Evolutionary conservation across 2,888 invertebrate species (phyloP).

Genomic region (Notocelia uddmanniana): DNA sequence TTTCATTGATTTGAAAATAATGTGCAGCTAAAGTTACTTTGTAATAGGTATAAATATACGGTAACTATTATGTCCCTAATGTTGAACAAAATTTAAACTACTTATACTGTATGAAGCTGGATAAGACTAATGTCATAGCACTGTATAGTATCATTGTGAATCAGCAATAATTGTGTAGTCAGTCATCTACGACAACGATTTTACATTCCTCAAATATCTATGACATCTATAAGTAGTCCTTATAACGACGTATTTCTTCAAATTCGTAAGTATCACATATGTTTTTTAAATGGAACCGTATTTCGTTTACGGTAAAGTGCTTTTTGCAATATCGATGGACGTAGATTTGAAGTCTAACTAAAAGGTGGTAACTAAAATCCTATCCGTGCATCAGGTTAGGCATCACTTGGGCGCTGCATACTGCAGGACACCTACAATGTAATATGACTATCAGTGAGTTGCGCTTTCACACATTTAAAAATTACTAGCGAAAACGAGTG

Average conservation of each 20-base stretch:
- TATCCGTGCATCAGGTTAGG: constrained; percentile 8
- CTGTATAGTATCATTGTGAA: background rate
- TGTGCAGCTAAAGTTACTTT: too few species aligned
- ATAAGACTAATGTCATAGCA: background rate
- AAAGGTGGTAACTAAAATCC: background rate
- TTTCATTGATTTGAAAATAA: background rate
- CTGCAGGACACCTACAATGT: background rate
- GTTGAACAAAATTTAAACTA: background rate
- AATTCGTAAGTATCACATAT: background rate
- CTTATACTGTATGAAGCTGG: background rate
- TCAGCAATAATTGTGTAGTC: background rate
- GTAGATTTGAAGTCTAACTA: background rate
- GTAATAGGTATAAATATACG: too few species aligned
- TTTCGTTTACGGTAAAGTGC: background rate
- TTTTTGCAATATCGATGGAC: background rate
- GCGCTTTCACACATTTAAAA: background rate
- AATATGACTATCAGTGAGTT: background rate
- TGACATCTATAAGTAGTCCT: too few species aligned
- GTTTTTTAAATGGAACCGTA: background rate
- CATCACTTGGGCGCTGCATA: background rate
- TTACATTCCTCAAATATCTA: background rate
- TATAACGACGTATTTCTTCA: too few species aligned
- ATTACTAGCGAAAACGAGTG: background rate
- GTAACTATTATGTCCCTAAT: too few species aligned
- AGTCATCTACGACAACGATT: background rate